Evolutionary conservation across 2,888 invertebrate genomes (phyloP).

Genomic region (Epicampocera succincta): DNA sequence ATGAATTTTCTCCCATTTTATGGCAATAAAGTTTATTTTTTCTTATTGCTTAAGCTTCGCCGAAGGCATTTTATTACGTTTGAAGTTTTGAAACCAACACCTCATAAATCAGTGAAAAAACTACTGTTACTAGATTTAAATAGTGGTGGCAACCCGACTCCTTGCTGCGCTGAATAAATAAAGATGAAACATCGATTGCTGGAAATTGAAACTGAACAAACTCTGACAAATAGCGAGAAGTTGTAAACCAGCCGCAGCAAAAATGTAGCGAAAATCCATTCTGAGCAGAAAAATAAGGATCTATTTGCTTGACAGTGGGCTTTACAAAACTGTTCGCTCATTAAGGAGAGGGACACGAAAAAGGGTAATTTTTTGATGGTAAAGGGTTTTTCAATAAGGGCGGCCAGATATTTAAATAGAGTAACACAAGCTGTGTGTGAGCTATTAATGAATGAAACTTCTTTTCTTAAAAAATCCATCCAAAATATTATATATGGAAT

Average conservation of each 20-base stretch:
- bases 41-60: not conserved
- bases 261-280: slow-evolving; percentile 16
- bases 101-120: slow-evolving; percentile 64
- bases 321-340: too few species aligned
- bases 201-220: slow-evolving; percentile 27
- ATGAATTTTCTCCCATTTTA: slow-evolving; percentile 54
- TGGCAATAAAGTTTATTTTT: slow-evolving; percentile 9
- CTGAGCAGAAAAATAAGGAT: not conserved
- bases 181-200: slow-evolving; percentile 42
- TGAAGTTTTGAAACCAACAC: slow-evolving; percentile 68
- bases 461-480: too few species aligned
- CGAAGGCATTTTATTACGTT: slow-evolving; percentile 51
- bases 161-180: slow-evolving; percentile 12
- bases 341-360: too few species aligned
- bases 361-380: too few species aligned
- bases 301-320: not conserved
- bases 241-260: slow-evolving; percentile 21
- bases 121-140: slow-evolving; percentile 55
- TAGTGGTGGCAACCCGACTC: slow-evolving; percentile 18
- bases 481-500: too few species aligned
- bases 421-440: too few species aligned
- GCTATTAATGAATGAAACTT: too few species aligned
- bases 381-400: too few species aligned
- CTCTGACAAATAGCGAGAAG: slow-evolving; percentile 10
- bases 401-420: too few species aligned